Percentiles rank a stretch among this genome's conserved stretches.
Evolutionary conservation across 1,140 invertebrate genomes (phyloP).

Genomic region (Cotesia glomerata): DNA sequence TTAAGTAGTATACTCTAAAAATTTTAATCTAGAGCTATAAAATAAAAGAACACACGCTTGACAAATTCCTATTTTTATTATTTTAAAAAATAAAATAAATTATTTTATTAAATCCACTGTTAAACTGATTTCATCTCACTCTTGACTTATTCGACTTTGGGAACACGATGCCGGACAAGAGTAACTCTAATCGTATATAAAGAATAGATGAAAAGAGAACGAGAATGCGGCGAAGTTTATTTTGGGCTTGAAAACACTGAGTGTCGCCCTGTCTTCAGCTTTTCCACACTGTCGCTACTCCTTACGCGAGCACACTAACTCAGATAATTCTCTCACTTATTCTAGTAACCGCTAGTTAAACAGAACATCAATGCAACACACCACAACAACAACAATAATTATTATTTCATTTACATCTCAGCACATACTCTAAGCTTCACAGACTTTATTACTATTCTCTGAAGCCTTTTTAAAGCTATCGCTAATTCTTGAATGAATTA

Average conservation of each 20-base stretch:
- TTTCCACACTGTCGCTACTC: conserved; percentile 13
- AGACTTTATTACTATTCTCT: no score
- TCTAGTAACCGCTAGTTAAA: no score
- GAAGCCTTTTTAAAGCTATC: no score
- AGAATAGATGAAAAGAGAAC: conserved; percentile 38
- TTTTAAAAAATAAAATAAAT: background rate
- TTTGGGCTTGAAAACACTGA: conserved; percentile 44
- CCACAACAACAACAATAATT: background rate
- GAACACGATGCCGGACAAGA: conserved; percentile 13
- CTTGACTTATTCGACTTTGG: background rate
- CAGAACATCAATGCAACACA: background rate
- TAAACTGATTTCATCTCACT: no score
- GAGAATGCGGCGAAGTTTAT: conserved; percentile 50
- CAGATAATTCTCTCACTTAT: conserved; percentile 2
- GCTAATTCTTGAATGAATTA: no score
- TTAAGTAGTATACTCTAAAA: background rate
- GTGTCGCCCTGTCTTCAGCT: conserved; percentile 35
- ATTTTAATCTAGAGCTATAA: background rate
- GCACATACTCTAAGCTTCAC: no score
- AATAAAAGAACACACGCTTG: background rate
- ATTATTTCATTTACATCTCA: background rate
- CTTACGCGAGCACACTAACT: background rate
- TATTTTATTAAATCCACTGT: background rate
- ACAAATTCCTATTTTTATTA: background rate
- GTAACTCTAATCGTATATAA: conserved; percentile 27